Evolutionary conservation across 1,140 invertebrate species (phyloP).

Genomic region (Sinonovacula constricta): DNA sequence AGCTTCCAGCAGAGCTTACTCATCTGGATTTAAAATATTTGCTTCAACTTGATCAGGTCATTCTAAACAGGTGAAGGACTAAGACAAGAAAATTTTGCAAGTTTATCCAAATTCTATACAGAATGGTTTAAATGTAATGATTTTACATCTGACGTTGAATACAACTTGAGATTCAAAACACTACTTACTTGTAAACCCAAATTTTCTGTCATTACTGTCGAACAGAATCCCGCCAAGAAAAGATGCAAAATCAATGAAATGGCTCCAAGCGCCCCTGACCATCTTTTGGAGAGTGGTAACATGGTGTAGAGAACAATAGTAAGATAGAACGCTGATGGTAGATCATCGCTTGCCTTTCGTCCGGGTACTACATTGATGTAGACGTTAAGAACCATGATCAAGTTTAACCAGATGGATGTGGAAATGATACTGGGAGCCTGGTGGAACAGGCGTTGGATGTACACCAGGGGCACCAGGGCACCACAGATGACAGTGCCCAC

Average conservation of each 20-base stretch:
- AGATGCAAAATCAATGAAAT: slow-evolving; percentile 59
- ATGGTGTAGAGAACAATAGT: slow-evolving; percentile 69
- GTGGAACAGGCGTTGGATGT: slow-evolving; percentile 22
- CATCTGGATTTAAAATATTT: too few species aligned
- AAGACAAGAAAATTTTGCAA: too few species aligned
- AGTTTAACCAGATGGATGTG: slow-evolving; percentile 30
- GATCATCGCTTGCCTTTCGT: slow-evolving; percentile 55
- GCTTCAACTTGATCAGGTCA: too few species aligned
- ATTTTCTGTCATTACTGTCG: too few species aligned
- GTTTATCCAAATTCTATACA: too few species aligned
- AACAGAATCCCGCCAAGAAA: slow-evolving; percentile 56
- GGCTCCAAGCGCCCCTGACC: slow-evolving; percentile 61
- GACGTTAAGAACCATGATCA: slow-evolving; percentile 53
- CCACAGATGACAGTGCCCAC: slow-evolving; percentile 7
- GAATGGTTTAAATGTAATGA: too few species aligned
- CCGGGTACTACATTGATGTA: slow-evolving; percentile 57
- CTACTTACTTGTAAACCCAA: slow-evolving; percentile 61
- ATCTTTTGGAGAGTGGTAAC: slow-evolving; percentile 68
- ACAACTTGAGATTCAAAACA: too few species aligned
- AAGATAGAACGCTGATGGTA: slow-evolving; percentile 64
- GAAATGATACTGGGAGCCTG: slow-evolving; percentile 11
- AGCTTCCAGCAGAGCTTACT: too few species aligned
- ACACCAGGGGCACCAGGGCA: slow-evolving; percentile 14
- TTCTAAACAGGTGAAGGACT: too few species aligned
- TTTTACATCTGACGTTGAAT: too few species aligned